Base-by-base conservation (phyloP, 2,888 invertebrate species). In the Flexamia atlantica region DNA sequence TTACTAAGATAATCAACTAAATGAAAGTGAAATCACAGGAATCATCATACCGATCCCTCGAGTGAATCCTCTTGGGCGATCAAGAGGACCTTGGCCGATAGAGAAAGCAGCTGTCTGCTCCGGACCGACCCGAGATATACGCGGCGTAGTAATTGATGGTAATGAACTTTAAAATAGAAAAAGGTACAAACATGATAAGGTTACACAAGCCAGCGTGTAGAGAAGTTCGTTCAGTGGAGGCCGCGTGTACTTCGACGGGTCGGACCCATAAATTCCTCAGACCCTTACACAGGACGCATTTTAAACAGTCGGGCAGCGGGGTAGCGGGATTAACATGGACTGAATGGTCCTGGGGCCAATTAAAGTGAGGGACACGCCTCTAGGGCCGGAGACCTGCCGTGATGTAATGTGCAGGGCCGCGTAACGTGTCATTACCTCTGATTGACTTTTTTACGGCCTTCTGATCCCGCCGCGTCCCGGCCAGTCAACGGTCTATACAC, bases 251-350 rank as follows among this genome's bases (percentile, higher is more conserved):
- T 17, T 68, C 36, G 40, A 40, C 40, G 70, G 20, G 23, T 40
- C 32, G 70, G 23, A 20, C 36, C 36, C 46, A 40, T 76, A 76
- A 76, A 76, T 76, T 76, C 74, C 46, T 76, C 74, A 25, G 64
- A 23, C 46, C 74, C 74, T 40, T 25, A 70, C 70, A 40, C 70
- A 23, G 70, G 70, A 70, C 70, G 70, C 70, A 70, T 70, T 70
- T 70, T 36, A 70, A 70, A 70, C 70, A 70, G 70, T 2, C 28
- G 5, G 30, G 70, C 70, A 30, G 40, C 70, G n/a, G 28, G 70
- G 30, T 30, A 30, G 72, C 42, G n/a, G 42, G 72, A 72, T 72
- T 72, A 72, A 36, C 72, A 72, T 40, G 36, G 40, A 36, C 50
- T 28, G 74, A 76, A 36, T 40, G 72, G 64, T 5, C 64, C 64